Percentiles rank a stretch among this genome's conserved stretches.
Conservation (phyloP, 1,140 invertebrate genomes). For the Drosophila sproati region DNA sequence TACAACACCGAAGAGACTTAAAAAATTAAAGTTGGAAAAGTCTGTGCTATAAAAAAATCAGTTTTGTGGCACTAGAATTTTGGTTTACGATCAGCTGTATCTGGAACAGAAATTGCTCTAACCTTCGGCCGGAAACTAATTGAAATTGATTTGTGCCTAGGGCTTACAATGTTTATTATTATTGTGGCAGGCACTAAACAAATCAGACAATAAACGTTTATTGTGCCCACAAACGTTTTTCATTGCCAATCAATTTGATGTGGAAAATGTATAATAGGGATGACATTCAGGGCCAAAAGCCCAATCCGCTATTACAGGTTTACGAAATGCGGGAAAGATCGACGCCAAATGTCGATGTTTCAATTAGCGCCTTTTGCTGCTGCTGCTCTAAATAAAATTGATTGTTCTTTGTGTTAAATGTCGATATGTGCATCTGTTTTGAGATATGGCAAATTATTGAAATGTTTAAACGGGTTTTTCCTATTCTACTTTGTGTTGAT, state of each 20-base stretch:
- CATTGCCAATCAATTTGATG: conserved; percentile 74
- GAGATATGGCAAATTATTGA: conserved; percentile 22
- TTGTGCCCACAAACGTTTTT: conserved; percentile 64
- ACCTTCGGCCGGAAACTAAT: conserved; percentile 54
- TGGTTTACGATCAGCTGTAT: conserved; percentile 23
- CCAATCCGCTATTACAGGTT: neutral
- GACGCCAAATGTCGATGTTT: conserved; percentile 55
- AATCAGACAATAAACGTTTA: conserved; percentile 78
- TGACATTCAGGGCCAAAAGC: conserved; percentile 35
- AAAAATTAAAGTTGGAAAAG: conserved; percentile 12
- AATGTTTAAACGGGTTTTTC: conserved; percentile 31
- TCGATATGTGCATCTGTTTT: conserved; percentile 27
- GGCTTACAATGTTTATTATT: conserved; percentile 72
- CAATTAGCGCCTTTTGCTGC: conserved; percentile 55
- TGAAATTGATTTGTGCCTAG: conserved; percentile 60
- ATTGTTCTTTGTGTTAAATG: conserved; percentile 30
- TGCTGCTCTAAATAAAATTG: conserved; percentile 34
- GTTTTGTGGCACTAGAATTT: conserved; percentile 45
- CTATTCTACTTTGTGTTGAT: neutral
- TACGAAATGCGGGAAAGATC: conserved; percentile 23
- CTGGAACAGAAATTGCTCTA: conserved; percentile 56
- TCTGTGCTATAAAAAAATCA: conserved; percentile 32
- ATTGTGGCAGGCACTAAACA: conserved; percentile 60
- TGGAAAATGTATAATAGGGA: conserved; percentile 28
- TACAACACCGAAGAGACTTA: neutral